These are phyloP conservation scores for Rhabdornis inornatus DNA, from an alignment of 2,113 vertebrate genomes.

Conservation along the genomic window DNA sequence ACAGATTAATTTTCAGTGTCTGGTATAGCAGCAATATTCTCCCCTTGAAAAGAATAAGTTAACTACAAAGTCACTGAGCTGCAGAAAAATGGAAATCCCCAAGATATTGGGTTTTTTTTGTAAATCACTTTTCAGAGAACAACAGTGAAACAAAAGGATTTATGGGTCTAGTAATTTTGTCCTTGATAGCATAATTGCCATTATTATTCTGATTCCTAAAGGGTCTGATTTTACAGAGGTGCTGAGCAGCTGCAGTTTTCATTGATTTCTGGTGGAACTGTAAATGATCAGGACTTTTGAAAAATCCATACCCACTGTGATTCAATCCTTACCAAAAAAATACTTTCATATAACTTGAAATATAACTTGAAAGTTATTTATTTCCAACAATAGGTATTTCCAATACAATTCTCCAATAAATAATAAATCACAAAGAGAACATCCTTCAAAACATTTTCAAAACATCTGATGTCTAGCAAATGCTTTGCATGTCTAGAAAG, in stretches of 20 bases:
- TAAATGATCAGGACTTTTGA: neutral
- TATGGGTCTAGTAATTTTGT: neutral
- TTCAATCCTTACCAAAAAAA: neutral
- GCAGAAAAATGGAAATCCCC: neutral
- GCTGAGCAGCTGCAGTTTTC: neutral
- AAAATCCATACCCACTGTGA: constrained; percentile 12
- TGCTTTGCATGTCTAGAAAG: neutral
- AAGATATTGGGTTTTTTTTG: neutral
- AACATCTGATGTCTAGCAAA: neutral
- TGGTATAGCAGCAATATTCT: neutral
- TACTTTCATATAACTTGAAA: too few species aligned
- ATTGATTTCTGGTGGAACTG: neutral
- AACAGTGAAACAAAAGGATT: neutral
- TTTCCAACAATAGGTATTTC: neutral
- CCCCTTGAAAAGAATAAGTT: neutral
- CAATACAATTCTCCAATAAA: constrained; percentile 7
- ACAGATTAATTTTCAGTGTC: neutral
- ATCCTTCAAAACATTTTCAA: neutral
- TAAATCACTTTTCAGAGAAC: neutral
- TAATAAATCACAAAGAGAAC: neutral
- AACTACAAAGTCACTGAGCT: neutral
- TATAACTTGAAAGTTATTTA: neutral
- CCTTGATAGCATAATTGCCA: neutral
- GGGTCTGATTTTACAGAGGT: neutral
- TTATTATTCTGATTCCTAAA: neutral